Percentiles rank a stretch among this genome's conserved stretches.
Evolutionary conservation across 2,888 invertebrate species (phyloP).

Genomic region (Erannis defoliaria): DNA sequence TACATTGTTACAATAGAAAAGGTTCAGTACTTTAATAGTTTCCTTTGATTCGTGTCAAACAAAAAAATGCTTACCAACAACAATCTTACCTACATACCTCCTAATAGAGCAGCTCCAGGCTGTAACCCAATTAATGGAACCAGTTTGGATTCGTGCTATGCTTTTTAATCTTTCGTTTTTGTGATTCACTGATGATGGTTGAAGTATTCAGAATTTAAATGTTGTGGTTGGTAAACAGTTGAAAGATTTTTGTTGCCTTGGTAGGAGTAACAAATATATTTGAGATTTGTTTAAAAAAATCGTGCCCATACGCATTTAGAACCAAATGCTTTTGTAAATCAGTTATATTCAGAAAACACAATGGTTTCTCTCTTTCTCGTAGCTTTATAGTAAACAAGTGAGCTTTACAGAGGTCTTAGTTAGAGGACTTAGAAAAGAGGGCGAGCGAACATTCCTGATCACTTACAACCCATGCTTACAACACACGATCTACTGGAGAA

Average conservation of each 20-base stretch:
- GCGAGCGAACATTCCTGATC: conserved; percentile 37
- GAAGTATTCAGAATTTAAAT: too few relatives aligned
- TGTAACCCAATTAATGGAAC: conserved; percentile 36
- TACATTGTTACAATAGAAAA: neutral
- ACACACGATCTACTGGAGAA: conserved; percentile 16
- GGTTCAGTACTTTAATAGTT: conserved; percentile 21
- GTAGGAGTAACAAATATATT: neutral
- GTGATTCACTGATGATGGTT: neutral
- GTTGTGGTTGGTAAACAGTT: too few relatives aligned
- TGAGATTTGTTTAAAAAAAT: neutral
- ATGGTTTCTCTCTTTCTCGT: too few relatives aligned
- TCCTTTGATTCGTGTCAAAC: conserved; percentile 29
- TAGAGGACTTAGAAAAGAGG: too few relatives aligned
- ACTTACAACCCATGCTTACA: too few relatives aligned
- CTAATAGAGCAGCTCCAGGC: conserved; percentile 35
- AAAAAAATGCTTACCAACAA: conserved; percentile 17
- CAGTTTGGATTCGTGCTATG: conserved; percentile 25
- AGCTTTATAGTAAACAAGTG: too few relatives aligned
- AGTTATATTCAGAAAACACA: too few relatives aligned
- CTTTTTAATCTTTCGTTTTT: conserved; percentile 18
- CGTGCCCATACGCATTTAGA: neutral
- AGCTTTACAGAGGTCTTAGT: too few relatives aligned
- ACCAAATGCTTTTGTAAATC: neutral
- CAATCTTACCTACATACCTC: conserved; percentile 20
- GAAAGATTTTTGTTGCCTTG: too few relatives aligned